Evolutionary conservation across 2,797 vertebrate genomes (phyloP), one percentile per base, ranked within the genome.

Genomic region (Eleutherodactylus coqui): DNA sequence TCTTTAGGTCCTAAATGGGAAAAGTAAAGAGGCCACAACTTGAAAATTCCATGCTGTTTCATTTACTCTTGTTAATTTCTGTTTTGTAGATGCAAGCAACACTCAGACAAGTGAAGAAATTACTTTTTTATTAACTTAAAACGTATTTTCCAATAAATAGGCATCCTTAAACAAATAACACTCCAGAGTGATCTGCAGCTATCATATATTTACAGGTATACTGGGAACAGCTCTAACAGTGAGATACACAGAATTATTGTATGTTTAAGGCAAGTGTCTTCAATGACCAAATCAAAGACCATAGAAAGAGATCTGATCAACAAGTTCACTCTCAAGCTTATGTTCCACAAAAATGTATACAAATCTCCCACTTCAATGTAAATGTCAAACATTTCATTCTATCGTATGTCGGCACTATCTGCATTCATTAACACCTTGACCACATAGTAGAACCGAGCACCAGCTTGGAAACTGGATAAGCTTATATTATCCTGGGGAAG

Each of bases 81-180:
- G 14, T 60, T 29, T 11, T 13, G 10, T 60, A 29, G n/a, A 29
- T 27, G 16, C 14, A 60, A 60, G 29, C n/a, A 36, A 38, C 10
- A 9, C 8, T 36, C 8, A 67, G 9, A 38, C 55, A 60, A 49
- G 9, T 79, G 75, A 79, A 87, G 85, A 86, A 87, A 85, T 58
- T 58, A 72, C 17, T 62, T 75, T 78, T 95, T 95, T 95, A 95
- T 95, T 95, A 95, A 95, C 82, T 95, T 95, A 95, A 93, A 94
- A 91, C 89, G 87, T 87, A 82, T 70, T 89, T 87, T 91, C 92
- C 90, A 95, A 95, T 95, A 95, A 95, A 95, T 95, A 95, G 8
- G 73, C 91, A 91, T 88, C 90, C 92, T 91, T 92, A 92, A 92
- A 93, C 90, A 89, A 90, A 92, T 92, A 89, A 91, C 93, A 95